phyloP scores from a whole-genome alignment of 2,113 vertebrate genomes.

The Festucalex cinctus region DNA sequence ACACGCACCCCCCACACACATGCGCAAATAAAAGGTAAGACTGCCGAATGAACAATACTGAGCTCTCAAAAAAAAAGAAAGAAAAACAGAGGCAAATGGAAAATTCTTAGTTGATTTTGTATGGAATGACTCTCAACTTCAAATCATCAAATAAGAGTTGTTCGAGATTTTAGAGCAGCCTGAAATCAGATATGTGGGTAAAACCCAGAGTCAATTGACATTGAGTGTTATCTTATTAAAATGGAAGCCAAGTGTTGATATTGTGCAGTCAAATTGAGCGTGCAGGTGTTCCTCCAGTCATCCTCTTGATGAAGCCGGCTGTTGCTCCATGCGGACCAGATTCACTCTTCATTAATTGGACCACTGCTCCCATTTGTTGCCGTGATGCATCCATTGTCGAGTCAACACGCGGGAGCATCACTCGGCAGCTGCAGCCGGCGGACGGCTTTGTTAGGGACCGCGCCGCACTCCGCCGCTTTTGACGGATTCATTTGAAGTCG shows the following conservation, averaged over 20 bases:
- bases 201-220: neutral
- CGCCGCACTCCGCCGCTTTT: neutral
- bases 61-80: no score
- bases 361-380: slow-evolving; percentile 40
- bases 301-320: slow-evolving; percentile 32
- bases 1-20: no score
- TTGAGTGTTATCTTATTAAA: neutral
- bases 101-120: no score
- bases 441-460: slow-evolving; percentile 10
- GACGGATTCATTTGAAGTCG: neutral
- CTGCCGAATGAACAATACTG: no score
- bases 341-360: slow-evolving; percentile 39
- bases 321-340: slow-evolving; percentile 27
- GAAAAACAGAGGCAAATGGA: no score
- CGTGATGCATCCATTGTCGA: slow-evolving; percentile 32
- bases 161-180: neutral
- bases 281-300: slow-evolving; percentile 32
- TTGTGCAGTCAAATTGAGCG: slow-evolving; percentile 20
- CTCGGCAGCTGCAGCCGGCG: slow-evolving; percentile 15
- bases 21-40: no score
- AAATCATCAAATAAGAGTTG: no score
- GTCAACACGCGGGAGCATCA: slow-evolving; percentile 42
- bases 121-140: no score
- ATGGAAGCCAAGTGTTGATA: slow-evolving; percentile 19
- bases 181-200: neutral